A percentile compares a stretch with the other conserved stretches of the same genome.
phyloP scores from a whole-genome alignment of 2,888 invertebrate genomes.

The Tetheella fluctuosa region DNA sequence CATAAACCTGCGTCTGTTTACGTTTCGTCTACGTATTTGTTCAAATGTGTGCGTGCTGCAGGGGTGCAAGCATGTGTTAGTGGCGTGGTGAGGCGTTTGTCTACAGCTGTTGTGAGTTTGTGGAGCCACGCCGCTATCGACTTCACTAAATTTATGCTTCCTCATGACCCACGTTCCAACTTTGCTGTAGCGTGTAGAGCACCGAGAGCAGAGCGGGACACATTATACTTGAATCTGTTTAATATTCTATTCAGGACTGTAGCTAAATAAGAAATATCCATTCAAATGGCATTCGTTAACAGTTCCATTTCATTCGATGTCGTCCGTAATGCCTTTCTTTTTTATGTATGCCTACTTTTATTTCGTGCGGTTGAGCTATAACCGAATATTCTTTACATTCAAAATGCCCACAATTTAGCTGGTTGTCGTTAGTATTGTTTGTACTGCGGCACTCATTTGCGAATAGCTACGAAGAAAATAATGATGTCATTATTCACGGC shows the following conservation, averaged over 20 bases:
- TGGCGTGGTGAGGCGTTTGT: slow-evolving; percentile 58
- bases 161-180: slow-evolving; percentile 75
- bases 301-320: slow-evolving; percentile 30
- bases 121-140: slow-evolving; percentile 68
- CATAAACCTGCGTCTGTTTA: slow-evolving; percentile 81
- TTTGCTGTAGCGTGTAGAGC: slow-evolving; percentile 39
- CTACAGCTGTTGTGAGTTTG: slow-evolving; percentile 81
- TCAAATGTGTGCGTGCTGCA: slow-evolving; percentile 59
- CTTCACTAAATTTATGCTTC: slow-evolving; percentile 81
- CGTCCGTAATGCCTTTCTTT: slow-evolving; percentile 33
- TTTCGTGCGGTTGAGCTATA: slow-evolving; percentile 30
- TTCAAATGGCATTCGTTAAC: slow-evolving; percentile 49
- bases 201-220: slow-evolving; percentile 48
- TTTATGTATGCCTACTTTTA: slow-evolving; percentile 23
- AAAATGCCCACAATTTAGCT: slow-evolving; percentile 35
- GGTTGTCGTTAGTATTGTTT: slow-evolving; percentile 46
- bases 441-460: slow-evolving; percentile 53
- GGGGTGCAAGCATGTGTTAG: slow-evolving; percentile 75
- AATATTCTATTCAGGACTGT: slow-evolving; percentile 60
- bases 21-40: slow-evolving; percentile 62
- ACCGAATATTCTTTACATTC: slow-evolving; percentile 27
- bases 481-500: slow-evolving; percentile 77
- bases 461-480: slow-evolving; percentile 62
- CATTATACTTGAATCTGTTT: slow-evolving; percentile 57
- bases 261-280: slow-evolving; percentile 54